Evolutionary conservation across 2,797 vertebrate genomes (phyloP), one percentile per base, ranked within the genome.

Genomic region (Kryptolebias ocellatus): DNA sequence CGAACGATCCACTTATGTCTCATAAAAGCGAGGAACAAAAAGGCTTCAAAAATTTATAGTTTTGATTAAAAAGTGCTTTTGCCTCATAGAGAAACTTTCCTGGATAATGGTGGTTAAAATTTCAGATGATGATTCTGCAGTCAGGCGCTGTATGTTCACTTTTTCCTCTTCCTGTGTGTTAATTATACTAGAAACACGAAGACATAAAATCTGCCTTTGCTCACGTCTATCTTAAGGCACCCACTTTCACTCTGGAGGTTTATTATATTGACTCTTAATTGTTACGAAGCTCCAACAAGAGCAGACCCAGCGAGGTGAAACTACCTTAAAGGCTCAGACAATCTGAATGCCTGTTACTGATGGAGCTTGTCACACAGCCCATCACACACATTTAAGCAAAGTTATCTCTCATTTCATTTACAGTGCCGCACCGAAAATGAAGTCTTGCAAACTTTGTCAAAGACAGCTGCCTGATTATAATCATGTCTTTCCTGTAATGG

Each of bases 231-330:
- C 39, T 18, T 49, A 5, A 11, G 18, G 46, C 45, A 37, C 42
- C 11, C 49, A 15, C n/a, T 29, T 64, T 69, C 47, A 63, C 46
- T 16, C 59, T 11, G 59, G 61, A 59, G 60, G 46, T 60, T 51
- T 72, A 47, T 67, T 56, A n/a, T 55, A 50, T 7, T 27, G 28
- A 8, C 29, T 72, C 27, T 53, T 64, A 64, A 74, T 83, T 74
- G 60, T 58, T 49, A 65, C 28, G n/a, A 18, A 37, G 39, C 63
- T 74, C 17, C 28, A 60, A 29, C 10, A 0, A 75, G 60, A 59
- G 10, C 34, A 34, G 10, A 51, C 9, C 12, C 12, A 4, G 14
- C 42, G 27, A 39, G 70, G 59, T 47, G 49, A 74, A 70, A 73
- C 64, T 10, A 59, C 62, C 67, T 42, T 52, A 37, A 64, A 62